Percentiles rank a stretch among this genome's conserved stretches.
phyloP scores from a whole-genome alignment of 2,113 vertebrate species.

The Microtus pennsylvanicus region DNA sequence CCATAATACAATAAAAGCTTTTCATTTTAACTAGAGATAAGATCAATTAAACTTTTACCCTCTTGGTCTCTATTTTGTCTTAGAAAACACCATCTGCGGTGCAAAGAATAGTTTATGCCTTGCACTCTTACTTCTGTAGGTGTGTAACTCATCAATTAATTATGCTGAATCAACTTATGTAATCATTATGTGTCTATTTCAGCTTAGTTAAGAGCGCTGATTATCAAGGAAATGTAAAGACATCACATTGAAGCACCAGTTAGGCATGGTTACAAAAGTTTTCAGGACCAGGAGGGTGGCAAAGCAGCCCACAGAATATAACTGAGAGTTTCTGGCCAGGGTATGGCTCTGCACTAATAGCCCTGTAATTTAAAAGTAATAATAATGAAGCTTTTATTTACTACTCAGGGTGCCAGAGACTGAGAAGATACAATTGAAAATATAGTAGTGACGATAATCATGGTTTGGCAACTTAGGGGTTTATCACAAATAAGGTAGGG shows the following conservation, averaged over 20 bases:
- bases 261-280: not conserved
- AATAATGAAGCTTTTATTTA: not conserved
- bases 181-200: conserved; percentile 21
- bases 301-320: not conserved
- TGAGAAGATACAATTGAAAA: not conserved
- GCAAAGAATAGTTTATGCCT: not conserved
- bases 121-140: conserved; percentile 36
- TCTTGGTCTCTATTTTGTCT: conserved; percentile 25
- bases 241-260: not conserved
- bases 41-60: conserved; percentile 56
- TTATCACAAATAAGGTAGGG: not conserved
- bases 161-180: not conserved
- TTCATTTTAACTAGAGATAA: conserved; percentile 68
- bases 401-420: not conserved
- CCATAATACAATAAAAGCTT: conserved; percentile 58
- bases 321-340: not conserved
- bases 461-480: not conserved
- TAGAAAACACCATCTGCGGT: not conserved
- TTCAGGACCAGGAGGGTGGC: not conserved
- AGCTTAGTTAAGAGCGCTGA: not conserved
- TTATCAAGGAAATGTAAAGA: not conserved
- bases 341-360: not conserved
- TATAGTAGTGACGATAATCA: not conserved
- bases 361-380: not conserved
- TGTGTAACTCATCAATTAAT: not conserved